Evolutionary conservation across 2,113 vertebrate genomes (phyloP).

Genomic region (Amazona guildingii): DNA sequence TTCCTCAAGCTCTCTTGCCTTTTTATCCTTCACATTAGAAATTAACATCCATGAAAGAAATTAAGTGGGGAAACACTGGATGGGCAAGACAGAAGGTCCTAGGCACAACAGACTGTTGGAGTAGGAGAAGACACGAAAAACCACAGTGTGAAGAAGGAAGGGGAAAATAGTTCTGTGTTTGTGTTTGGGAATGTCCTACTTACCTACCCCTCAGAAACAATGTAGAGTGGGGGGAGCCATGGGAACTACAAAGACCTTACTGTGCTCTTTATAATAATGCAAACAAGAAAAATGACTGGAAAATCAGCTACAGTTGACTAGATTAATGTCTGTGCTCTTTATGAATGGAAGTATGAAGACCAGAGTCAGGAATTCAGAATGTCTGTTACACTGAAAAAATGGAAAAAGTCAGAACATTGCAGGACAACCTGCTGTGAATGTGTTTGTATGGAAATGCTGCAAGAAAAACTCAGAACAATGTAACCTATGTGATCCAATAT

Average conservation of each 20-base stretch:
- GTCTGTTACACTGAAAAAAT: neutral
- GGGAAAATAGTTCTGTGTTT: neutral
- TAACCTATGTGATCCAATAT: neutral
- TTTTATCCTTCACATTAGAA: neutral
- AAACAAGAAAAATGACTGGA: neutral
- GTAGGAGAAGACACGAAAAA: neutral
- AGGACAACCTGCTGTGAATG: fast-evolving
- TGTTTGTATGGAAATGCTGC: neutral
- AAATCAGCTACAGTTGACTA: neutral
- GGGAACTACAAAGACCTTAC: neutral
- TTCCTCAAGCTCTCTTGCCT: neutral
- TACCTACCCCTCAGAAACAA: neutral
- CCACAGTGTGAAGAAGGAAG: neutral
- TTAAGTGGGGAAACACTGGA: neutral
- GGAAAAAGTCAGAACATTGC: neutral
- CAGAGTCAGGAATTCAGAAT: neutral
- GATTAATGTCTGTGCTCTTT: neutral
- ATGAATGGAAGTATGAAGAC: neutral
- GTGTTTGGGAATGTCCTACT: neutral
- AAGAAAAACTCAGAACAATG: neutral
- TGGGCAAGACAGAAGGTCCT: neutral
- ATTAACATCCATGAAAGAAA: neutral
- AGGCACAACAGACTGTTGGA: neutral
- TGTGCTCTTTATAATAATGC: neutral
- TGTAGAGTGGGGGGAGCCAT: neutral